phyloP scores from a whole-genome alignment of 2,888 invertebrate genomes.

The Chalcis sispes region DNA sequence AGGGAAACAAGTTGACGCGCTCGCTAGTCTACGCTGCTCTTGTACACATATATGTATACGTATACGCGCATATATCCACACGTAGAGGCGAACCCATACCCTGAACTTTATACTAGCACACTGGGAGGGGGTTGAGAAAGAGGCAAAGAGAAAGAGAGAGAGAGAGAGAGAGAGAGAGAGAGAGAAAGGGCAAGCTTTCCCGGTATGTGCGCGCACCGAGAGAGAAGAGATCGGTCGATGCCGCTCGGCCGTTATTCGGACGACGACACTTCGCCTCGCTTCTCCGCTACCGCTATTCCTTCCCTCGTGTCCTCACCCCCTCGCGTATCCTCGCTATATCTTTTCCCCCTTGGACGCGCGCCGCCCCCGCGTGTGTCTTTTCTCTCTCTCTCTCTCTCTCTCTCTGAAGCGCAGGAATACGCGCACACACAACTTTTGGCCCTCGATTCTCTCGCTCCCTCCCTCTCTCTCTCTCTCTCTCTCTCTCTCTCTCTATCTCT shows the following conservation, averaged over 20 bases:
- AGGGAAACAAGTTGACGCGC: constrained; percentile 67
- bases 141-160: background rate
- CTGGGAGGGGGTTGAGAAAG: too few relatives aligned
- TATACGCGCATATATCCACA: too few relatives aligned
- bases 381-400: constrained; percentile 54
- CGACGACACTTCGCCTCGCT: constrained; percentile 72
- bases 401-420: constrained; percentile 23
- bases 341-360: constrained; percentile 1
- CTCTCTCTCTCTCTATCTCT: constrained; percentile 13
- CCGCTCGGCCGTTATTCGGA: constrained; percentile 76
- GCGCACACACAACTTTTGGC: too few relatives aligned
- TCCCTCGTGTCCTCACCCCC: constrained; percentile 1
- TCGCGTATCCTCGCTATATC: background rate
- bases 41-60: background rate
- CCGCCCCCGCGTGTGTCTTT: constrained; percentile 4
- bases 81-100: too few relatives aligned
- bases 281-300: constrained; percentile 44
- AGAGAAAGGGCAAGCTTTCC: constrained; percentile 65
- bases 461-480: constrained; percentile 49
- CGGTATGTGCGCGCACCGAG: constrained; percentile 52
- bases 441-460: constrained; percentile 23
- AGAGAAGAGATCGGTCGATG: constrained; percentile 74
- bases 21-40: constrained; percentile 73
- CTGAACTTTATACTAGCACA: too few relatives aligned
- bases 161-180: constrained; percentile 38